phyloP scores from a whole-genome alignment of 2,113 vertebrate genomes.

The Chloropsis hardwickii region DNA sequence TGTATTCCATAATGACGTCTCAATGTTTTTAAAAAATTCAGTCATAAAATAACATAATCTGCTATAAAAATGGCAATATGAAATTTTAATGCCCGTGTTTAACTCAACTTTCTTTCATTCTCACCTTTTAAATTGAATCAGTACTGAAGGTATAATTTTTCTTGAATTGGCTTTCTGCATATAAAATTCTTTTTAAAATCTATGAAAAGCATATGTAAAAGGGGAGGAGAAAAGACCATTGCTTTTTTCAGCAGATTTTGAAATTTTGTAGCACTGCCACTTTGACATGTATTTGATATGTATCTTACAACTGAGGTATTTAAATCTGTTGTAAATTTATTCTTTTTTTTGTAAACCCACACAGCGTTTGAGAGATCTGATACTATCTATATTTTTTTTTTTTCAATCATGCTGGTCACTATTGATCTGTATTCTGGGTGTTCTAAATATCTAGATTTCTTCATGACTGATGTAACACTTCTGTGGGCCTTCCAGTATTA shows the following conservation, averaged over 20 bases:
- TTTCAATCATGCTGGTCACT: neutral
- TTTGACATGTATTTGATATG: neutral
- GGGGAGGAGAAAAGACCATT: neutral
- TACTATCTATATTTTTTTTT: neutral
- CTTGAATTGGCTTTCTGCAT: neutral
- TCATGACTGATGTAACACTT: neutral
- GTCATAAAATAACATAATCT: neutral
- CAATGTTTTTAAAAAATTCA: slow-evolving; percentile 70
- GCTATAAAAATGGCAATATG: neutral
- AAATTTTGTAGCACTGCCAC: neutral
- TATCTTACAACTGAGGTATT: neutral
- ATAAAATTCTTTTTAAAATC: neutral
- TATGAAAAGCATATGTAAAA: neutral
- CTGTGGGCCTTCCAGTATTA: neutral
- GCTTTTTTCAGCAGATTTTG: neutral
- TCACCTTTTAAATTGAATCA: neutral
- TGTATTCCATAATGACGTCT: slow-evolving; percentile 77
- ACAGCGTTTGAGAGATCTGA: neutral
- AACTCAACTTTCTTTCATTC: neutral
- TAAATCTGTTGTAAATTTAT: neutral
- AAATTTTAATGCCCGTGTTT: neutral
- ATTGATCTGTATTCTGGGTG: neutral
- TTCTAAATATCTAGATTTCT: neutral
- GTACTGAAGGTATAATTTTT: neutral
- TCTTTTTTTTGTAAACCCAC: neutral